These are phyloP conservation scores for Xiphophorus birchmanni DNA, from an alignment of 2,797 vertebrate species.

Conservation along the genomic window DNA sequence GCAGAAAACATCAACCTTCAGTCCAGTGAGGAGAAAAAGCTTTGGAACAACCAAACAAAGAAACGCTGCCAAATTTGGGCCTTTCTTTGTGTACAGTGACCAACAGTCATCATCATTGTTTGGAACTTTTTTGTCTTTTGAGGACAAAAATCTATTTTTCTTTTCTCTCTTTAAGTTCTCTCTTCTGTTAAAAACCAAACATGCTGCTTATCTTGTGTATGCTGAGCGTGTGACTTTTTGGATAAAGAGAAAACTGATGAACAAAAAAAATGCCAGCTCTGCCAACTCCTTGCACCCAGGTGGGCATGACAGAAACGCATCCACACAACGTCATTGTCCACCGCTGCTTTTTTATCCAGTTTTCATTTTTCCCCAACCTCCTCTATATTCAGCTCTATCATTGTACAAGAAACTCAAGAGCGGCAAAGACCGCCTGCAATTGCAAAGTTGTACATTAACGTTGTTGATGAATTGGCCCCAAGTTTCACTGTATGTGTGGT, in stretches of 20 bases:
- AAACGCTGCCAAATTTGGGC: slow-evolving; percentile 39
- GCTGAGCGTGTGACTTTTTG: slow-evolving; percentile 74
- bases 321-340: slow-evolving; percentile 46
- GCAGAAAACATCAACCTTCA: slow-evolving; percentile 37
- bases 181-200: slow-evolving; percentile 79
- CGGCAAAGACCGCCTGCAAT: slow-evolving; percentile 53
- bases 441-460: slow-evolving; percentile 50
- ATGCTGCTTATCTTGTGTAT: slow-evolving; percentile 83
- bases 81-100: slow-evolving; percentile 76
- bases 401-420: slow-evolving; percentile 54
- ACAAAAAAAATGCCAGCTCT: slow-evolving; percentile 57
- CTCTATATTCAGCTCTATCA: slow-evolving; percentile 56
- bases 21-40: slow-evolving; percentile 39
- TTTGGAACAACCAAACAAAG: slow-evolving; percentile 63
- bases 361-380: slow-evolving; percentile 28
- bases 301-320: slow-evolving; percentile 53
- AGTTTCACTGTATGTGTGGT: slow-evolving; percentile 62
- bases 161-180: slow-evolving; percentile 18
- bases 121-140: slow-evolving; percentile 64
- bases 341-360: slow-evolving; percentile 31
- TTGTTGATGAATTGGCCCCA: slow-evolving; percentile 60
- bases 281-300: slow-evolving; percentile 34
- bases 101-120: slow-evolving; percentile 70
- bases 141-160: slow-evolving; percentile 46
- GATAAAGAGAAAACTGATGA: slow-evolving; percentile 56